Base-by-base conservation (phyloP, 2,797 vertebrate species). In the Brachyalestes nurse region DNA sequence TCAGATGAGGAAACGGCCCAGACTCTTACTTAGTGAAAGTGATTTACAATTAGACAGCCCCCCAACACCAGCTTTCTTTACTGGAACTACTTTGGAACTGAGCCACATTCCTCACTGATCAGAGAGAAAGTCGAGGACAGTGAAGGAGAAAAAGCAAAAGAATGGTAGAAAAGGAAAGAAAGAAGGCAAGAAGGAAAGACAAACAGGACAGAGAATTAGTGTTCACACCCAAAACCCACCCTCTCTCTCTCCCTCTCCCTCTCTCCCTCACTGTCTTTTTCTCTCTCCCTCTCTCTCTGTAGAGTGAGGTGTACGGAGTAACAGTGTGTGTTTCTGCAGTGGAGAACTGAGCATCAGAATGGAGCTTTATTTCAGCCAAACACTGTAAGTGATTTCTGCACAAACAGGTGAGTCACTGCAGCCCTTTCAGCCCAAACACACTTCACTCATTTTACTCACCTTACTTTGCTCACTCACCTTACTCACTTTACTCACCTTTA, bases 161-260 rank as follows among this genome's bases (percentile, higher is more conserved):
- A 47, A 28, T 1, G 28, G 28, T 28, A 28, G 60, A 69, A 14
- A 79, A 83, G 79, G 86, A 86, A 57, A 84, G 34, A 55, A 12
- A 6, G 23, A 21, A n/a, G n/a, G 28, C n/a, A 14, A 69, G 19
- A 21, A 17, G 14, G 13, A 34, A n/a, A 25, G 19, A 25, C 8
- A 47, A 19, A 28, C 2, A 23, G 17, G 42, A 19, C 19, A n/a
- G 21, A 47, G 51, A 47, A 16, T 53, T 38, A 47, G 57, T 17
- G 53, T 28, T 61, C 60, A 61, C 60, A 61, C 60, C 60, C 25
- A 28, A 14, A 28, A 28, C 9, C 17, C 60, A 61, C 12, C 10
- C 58, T 25, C 58, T 5, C 21, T 61, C 58, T 61, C 21, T 61
- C 57, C 12, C 57, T 60, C 58, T 28, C 60, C 28, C 17, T 57